Percentiles rank a stretch among this genome's conserved stretches.
These are phyloP conservation scores for Macrosiphum euphorbiae DNA, from an alignment of 2,888 invertebrate species.

Conservation along the genomic window DNA sequence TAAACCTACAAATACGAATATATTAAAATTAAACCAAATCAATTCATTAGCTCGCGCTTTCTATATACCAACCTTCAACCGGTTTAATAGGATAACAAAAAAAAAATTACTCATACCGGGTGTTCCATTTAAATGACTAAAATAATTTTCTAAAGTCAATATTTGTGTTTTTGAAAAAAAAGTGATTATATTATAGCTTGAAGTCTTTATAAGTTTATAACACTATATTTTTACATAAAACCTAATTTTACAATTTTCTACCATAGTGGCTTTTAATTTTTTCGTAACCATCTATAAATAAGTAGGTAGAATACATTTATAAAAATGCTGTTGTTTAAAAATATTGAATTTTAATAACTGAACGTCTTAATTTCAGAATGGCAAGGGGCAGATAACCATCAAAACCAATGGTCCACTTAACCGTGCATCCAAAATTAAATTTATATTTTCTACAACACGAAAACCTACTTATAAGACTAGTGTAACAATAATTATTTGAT, in stretches of 20 bases:
- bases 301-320: not conserved
- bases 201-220: not conserved
- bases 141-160: not conserved
- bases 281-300: not conserved
- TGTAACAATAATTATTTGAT: not conserved
- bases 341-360: not conserved
- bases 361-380: not conserved
- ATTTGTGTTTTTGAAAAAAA: not conserved
- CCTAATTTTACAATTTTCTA: not conserved
- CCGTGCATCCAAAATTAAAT: not conserved
- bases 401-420: not conserved
- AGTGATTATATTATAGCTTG: not conserved
- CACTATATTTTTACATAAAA: not conserved
- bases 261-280: not conserved
- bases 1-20: constrained; percentile 1
- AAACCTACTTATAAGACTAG: not conserved
- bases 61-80: constrained; percentile 13
- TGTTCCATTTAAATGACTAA: not conserved
- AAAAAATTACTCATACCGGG: not conserved
- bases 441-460: not conserved
- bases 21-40: constrained; percentile 31
- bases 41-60: constrained; percentile 47
- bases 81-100: constrained; percentile 43
- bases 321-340: not conserved
- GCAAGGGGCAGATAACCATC: not conserved